phyloP scores from a whole-genome alignment of 2,113 vertebrate species.

The Hepsetus odoe region DNA sequence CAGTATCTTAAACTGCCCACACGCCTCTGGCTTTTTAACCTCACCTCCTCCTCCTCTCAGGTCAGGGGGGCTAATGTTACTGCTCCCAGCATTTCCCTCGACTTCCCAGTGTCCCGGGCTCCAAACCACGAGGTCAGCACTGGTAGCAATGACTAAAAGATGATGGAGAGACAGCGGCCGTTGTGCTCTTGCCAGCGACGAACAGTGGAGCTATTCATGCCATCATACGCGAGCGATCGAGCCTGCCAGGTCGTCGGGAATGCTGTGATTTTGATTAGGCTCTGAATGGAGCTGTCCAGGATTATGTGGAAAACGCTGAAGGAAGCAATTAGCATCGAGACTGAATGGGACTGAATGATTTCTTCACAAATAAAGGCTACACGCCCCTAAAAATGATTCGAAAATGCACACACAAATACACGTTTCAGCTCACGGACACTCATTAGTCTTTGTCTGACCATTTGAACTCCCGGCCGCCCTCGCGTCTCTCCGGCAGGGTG shows the following conservation, averaged over 20 bases:
- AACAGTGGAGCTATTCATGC: slow-evolving; percentile 39
- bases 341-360: neutral
- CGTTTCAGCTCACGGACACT: neutral
- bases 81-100: slow-evolving; percentile 44
- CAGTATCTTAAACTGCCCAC: neutral
- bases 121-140: slow-evolving; percentile 10
- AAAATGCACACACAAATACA: neutral
- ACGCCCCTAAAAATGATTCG: neutral
- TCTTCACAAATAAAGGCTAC: neutral
- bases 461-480: slow-evolving; percentile 28
- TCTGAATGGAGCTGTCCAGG: neutral
- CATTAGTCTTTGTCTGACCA: slow-evolving; percentile 45
- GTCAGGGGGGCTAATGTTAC: slow-evolving; percentile 49
- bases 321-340: neutral
- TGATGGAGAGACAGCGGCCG: neutral
- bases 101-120: slow-evolving; percentile 3
- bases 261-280: neutral
- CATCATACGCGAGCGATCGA: neutral
- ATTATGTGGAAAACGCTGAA: neutral
- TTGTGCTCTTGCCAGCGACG: neutral
- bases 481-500: slow-evolving; percentile 29
- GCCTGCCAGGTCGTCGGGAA: neutral
- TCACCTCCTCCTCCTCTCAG: slow-evolving; percentile 26
- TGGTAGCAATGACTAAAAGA: slow-evolving; percentile 10
- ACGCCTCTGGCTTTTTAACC: slow-evolving; percentile 37